Evolutionary conservation across 1,140 invertebrate genomes (phyloP).

Genomic region (Drosophila azteca): DNA sequence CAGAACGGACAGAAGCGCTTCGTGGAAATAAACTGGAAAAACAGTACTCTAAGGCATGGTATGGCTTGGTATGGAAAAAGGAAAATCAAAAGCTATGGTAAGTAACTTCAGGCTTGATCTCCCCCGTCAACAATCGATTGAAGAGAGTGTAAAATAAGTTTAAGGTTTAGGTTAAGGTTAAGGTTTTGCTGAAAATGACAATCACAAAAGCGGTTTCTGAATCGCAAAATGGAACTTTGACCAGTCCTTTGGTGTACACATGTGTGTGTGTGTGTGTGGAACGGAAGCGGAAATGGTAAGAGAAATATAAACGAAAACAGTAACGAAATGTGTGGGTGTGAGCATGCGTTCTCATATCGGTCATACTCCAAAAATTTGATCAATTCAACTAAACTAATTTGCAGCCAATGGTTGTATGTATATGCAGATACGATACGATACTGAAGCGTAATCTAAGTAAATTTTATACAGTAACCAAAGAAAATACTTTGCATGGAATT

Average conservation of each 20-base stretch:
- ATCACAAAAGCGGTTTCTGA: slow-evolving; percentile 65
- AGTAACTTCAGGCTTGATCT: slow-evolving; percentile 19
- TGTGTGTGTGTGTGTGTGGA: slow-evolving; percentile 18
- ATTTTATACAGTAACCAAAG: slow-evolving; percentile 38
- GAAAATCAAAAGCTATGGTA: slow-evolving; percentile 27
- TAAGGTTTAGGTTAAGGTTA: slow-evolving; percentile 20
- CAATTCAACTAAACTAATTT: slow-evolving; percentile 74
- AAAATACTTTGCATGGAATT: slow-evolving; percentile 22
- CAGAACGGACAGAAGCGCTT: slow-evolving; percentile 60
- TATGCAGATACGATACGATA: background rate
- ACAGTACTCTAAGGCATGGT: background rate
- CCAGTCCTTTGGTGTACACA: slow-evolving; percentile 24
- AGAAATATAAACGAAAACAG: slow-evolving; percentile 22
- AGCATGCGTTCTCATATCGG: slow-evolving; percentile 40
- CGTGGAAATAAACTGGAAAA: slow-evolving; percentile 41
- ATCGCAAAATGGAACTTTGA: slow-evolving; percentile 23
- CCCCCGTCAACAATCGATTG: slow-evolving; percentile 53
- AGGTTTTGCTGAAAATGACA: slow-evolving; percentile 55
- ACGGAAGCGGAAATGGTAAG: slow-evolving; percentile 30
- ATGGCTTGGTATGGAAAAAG: slow-evolving; percentile 8
- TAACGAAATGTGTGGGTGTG: slow-evolving; percentile 40
- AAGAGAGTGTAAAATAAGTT: slow-evolving; percentile 45
- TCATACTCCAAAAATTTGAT: slow-evolving; percentile 47
- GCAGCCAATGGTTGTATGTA: slow-evolving; percentile 63
- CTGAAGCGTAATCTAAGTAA: slow-evolving; percentile 35